Base-by-base conservation (phyloP, 2,797 vertebrate species). In the Lacerta agilis region DNA sequence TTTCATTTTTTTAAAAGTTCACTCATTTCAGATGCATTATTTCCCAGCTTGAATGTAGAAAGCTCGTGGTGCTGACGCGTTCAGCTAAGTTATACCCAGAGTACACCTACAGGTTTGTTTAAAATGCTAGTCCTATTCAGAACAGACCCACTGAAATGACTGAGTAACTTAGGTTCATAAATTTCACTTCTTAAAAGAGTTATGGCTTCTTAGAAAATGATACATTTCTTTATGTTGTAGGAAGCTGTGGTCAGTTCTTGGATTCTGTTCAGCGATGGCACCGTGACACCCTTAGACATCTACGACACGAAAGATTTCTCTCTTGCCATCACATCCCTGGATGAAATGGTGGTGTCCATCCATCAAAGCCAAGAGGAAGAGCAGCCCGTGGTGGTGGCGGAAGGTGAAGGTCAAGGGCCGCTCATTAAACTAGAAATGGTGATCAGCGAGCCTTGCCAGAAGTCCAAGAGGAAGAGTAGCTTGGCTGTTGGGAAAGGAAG, bases 271-370 rank as follows among this genome's bases (percentile, higher is more conserved):
- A 99, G 98, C 0, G 99, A 99, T 1, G 98, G 98, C 9, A 98
- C 98, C 0, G 98, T 98, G 92, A 98, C 98, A 0, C 99, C 99
- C 0, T 96, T 99, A 20, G 98, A 99, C 89, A 98, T 99, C 92
- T 99, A 99, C 2, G 98, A 99, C 88, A 95, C 98, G 29, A 98
- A 98, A 93, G 99, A 99, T 94, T 99, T 98, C 93, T 98, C 98
- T 0, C 92, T 99, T 3, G 95, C 97, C 0, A 97, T 98, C 27
- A 97, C 97, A 1, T 99, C 98, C 0, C 64, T 99, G 95, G 98
- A 99, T 86, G 98, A 99, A 90, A 97, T 96, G 81, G 97, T 99
- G 41, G 97, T 99, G 88, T 98, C 99, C 8, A 95, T 97, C 36
- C 98, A 94, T 86, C 95, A 98, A 92, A 97, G 96, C 79, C 94